Percentiles rank a stretch among this genome's conserved stretches.
These are phyloP conservation scores for Sphenopsis melanotis DNA, from an alignment of 2,797 vertebrate genomes.

Conservation along the genomic window DNA sequence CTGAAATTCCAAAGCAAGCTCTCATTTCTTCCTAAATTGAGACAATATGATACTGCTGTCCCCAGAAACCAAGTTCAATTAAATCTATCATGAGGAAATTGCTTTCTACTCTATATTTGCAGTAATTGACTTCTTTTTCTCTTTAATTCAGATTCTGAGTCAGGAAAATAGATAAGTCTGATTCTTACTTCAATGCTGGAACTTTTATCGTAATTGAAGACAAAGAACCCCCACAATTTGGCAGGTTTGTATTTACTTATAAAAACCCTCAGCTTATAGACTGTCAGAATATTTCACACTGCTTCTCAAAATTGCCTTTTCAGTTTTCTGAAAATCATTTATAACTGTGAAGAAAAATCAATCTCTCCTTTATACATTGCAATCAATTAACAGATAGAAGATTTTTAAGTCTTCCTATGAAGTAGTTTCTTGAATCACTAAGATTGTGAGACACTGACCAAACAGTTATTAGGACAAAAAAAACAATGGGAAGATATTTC, in stretches of 20 bases:
- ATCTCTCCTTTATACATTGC: neutral
- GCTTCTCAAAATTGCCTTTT: neutral
- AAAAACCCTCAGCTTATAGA: accelerated
- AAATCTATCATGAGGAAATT: neutral
- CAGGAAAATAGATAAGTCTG: neutral
- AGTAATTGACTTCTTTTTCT: neutral
- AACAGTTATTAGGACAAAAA: neutral
- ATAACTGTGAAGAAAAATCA: neutral
- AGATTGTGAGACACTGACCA: neutral
- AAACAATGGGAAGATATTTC: neutral
- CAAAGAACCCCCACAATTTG: accelerated
- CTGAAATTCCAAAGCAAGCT: neutral
- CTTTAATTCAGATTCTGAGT: neutral
- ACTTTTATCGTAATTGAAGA: neutral
- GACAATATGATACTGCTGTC: neutral
- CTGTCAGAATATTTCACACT: neutral
- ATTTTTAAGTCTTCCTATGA: neutral
- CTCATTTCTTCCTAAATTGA: neutral
- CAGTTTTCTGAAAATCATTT: neutral
- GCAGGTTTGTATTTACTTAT: neutral
- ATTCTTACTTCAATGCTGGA: neutral
- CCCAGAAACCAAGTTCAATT: neutral
- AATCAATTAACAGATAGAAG: neutral
- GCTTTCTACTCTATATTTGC: neutral
- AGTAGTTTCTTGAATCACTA: neutral